A percentile compares a stretch with the other conserved stretches of the same genome.
Conservation (phyloP, 1,140 invertebrate genomes). For the Phymastichus coffea region DNA sequence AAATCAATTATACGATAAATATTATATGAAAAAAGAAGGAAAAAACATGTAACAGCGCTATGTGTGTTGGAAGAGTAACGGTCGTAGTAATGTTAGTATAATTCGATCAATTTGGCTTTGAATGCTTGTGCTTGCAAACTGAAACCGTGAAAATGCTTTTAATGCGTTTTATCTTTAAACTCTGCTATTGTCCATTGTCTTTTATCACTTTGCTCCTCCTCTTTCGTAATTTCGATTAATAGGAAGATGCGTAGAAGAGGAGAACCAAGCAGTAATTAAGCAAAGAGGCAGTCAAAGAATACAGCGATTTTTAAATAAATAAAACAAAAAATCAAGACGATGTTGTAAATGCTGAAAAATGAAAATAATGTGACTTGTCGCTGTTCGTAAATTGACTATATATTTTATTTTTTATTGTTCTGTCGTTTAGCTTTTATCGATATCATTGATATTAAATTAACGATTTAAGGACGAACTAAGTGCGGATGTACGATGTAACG, state of each 20-base stretch:
- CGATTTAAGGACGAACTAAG: constrained; percentile 26
- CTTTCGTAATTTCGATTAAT: constrained; percentile 5
- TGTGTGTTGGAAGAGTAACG: constrained; percentile 9
- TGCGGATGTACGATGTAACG: constrained; percentile 29
- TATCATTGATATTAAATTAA: constrained; percentile 31
- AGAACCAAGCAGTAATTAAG: not conserved
- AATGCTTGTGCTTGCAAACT: constrained; percentile 30
- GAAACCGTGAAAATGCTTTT: constrained; percentile 27
- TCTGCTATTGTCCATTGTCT: constrained; percentile 24
- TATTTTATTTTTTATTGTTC: constrained; percentile 36
- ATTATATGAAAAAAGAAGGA: constrained; percentile 5
- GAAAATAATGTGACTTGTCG: constrained; percentile 26
- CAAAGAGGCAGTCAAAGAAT: constrained; percentile 9
- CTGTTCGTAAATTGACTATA: constrained; percentile 33
- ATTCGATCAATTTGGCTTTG: constrained; percentile 25
- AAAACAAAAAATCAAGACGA: not conserved
- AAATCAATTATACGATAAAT: constrained; percentile 23
- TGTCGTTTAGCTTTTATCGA: constrained; percentile 33
- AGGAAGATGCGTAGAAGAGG: not conserved
- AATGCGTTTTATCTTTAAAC: constrained; percentile 27
- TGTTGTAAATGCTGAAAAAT: constrained; percentile 22
- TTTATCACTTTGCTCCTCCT: constrained; percentile 15
- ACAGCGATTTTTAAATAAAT: constrained; percentile 17
- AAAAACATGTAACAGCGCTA: not conserved
- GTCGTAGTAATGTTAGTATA: constrained; percentile 19